These are phyloP conservation scores for Philereme transversata DNA, from an alignment of 2,888 invertebrate genomes.

Conservation along the genomic window DNA sequence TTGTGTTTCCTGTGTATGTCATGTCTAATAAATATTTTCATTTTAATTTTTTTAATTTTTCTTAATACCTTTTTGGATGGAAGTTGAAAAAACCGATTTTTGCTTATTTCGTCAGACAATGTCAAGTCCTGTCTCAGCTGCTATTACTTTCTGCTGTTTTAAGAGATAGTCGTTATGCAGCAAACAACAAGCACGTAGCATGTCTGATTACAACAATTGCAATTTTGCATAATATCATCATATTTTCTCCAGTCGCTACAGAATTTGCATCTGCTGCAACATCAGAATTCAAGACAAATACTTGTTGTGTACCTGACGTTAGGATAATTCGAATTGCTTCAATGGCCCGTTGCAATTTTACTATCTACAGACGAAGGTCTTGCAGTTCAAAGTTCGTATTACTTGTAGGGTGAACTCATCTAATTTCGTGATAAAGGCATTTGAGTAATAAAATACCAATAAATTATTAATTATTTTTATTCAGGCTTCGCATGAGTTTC, in stretches of 20 bases:
- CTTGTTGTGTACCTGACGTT: constrained; percentile 10
- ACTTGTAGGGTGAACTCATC: too few species aligned
- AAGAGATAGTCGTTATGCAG: constrained; percentile 22
- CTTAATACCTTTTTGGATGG: too few species aligned
- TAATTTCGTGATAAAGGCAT: too few species aligned
- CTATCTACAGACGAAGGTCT: constrained; percentile 10
- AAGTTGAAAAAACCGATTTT: too few species aligned
- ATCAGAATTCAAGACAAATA: constrained; percentile 24
- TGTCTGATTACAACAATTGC: constrained; percentile 37
- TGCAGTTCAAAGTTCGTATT: not conserved
- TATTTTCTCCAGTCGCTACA: constrained; percentile 25
- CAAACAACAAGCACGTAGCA: constrained; percentile 34
- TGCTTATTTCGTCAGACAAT: too few species aligned
- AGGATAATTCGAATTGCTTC: constrained; percentile 18
- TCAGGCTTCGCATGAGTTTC: too few species aligned
- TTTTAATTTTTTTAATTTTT: too few species aligned
- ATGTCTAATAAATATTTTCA: too few species aligned
- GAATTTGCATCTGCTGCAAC: constrained; percentile 28
- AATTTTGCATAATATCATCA: constrained; percentile 32
- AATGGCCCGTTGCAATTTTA: constrained; percentile 14
- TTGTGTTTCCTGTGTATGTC: too few species aligned
- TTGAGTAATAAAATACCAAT: too few species aligned
- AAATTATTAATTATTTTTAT: too few species aligned
- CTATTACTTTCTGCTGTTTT: constrained; percentile 9
- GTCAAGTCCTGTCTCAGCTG: constrained; percentile 2